These are phyloP conservation scores for Aphelenchoides besseyi DNA, from an alignment of 1,140 invertebrate species.

Conservation along the genomic window DNA sequence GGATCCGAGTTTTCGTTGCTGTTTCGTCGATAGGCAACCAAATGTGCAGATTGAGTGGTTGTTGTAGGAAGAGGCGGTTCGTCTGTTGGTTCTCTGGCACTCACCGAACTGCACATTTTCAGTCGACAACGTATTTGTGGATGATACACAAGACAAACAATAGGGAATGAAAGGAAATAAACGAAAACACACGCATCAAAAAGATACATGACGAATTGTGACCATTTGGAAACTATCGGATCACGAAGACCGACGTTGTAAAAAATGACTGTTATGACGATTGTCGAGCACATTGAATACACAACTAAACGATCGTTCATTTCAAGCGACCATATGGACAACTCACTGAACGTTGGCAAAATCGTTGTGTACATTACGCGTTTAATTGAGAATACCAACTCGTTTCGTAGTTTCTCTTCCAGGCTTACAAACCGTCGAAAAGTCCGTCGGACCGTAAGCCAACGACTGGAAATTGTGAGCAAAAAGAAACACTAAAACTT, in stretches of 20 bases:
- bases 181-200: conserved; percentile 40
- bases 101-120: conserved; percentile 12
- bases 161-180: conserved; percentile 42
- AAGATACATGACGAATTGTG: conserved; percentile 41
- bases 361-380: conserved; percentile 47
- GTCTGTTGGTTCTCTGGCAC: background rate
- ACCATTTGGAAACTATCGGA: conserved; percentile 17
- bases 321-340: background rate
- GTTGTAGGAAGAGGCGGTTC: background rate
- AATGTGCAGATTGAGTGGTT: background rate
- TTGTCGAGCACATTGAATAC: conserved; percentile 37
- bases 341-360: conserved; percentile 46
- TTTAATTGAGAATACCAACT: conserved; percentile 42
- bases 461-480: conserved; percentile 40
- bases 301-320: conserved; percentile 37
- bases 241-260: conserved; percentile 50
- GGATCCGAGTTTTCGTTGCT: background rate
- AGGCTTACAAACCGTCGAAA: conserved; percentile 36
- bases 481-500: conserved; percentile 47
- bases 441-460: conserved; percentile 35
- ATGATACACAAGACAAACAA: conserved; percentile 42
- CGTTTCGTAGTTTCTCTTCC: conserved; percentile 39
- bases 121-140: conserved; percentile 41
- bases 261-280: conserved; percentile 42
- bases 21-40: conserved; percentile 1